Evolutionary conservation across 1,140 invertebrate genomes (phyloP), one percentile per base, ranked within the genome.

Genomic region (Antheraea pernyi): DNA sequence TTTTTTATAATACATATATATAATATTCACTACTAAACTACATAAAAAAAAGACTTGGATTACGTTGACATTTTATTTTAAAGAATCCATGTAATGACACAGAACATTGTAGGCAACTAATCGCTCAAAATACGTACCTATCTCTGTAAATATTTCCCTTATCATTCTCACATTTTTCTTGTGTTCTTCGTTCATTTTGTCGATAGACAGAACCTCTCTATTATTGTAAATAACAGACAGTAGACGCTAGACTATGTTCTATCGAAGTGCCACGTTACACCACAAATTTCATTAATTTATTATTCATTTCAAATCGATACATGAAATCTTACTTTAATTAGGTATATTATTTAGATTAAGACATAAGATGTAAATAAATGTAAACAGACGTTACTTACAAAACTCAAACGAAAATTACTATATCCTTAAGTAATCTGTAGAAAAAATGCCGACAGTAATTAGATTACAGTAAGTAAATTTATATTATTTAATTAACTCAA

Each of bases 211-310:
- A 73, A 36, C 22, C 64, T 74, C 46, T 59, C 53, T 13, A 65
- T 18, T 69, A 64, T 74, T 89, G 85, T 89, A 87, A 83, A 89
- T 89, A 89, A 80, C 78, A 77, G 16, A 53, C 11, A 13, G 11
- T 53, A 61, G 72, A 79, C 65, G 72, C 67, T 70, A 73, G 67
- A 69, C 30, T 77, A 73, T 75, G 30, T 36, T 59, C 65, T 59
- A 59, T 77, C 69, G 65, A 83, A 73, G 85, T 84, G 86, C 83
- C 86, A 87, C 81, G 75, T 80, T 75, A 81, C 77, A 76, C 72
- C 73, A 67, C 80, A 84, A 87, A 85, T 88, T 59, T 89, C 86
- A 89, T 89, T 91, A 89, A 91, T 91, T 91, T 91, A 91, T 91
- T 91, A 80, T 82, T 91, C 85, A 91, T 85, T 81, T 81, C 73